Evolutionary conservation across 1,140 invertebrate species (phyloP).

Genomic region (Phthorimaea operculella): DNA sequence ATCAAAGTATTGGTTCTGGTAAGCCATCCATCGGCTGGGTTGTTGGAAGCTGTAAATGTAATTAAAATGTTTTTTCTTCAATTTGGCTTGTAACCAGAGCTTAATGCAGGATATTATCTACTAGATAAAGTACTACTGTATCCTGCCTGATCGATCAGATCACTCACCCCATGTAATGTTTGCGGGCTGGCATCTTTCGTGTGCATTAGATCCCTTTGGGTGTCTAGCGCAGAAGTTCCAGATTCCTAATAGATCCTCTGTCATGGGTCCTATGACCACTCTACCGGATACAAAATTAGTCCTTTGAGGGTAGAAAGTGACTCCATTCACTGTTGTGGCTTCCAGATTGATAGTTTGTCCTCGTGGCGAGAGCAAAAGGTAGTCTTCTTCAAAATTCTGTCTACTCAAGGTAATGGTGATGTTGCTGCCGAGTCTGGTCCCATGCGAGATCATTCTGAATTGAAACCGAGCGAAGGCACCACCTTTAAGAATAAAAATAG

Average conservation of each 20-base stretch:
- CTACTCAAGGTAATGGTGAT: constrained; percentile 17
- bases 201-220: not conserved
- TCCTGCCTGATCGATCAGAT: too few species aligned
- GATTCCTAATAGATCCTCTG: constrained; percentile 9
- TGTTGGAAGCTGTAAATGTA: too few species aligned
- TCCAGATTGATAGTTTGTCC: not conserved
- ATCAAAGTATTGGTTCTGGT: not conserved
- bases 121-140: too few species aligned
- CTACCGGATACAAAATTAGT: constrained; percentile 19
- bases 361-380: constrained; percentile 12
- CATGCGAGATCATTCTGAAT: too few species aligned
- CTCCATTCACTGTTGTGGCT: constrained; percentile 4
- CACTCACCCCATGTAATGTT: constrained; percentile 14
- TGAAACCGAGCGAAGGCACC: too few species aligned
- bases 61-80: too few species aligned
- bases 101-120: too few species aligned
- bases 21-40: constrained; percentile 1
- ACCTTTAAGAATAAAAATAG: too few species aligned
- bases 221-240: constrained; percentile 19
- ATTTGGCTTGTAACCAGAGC: too few species aligned
- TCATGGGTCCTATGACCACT: constrained; percentile 22
- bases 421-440: not conserved
- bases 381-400: constrained; percentile 12
- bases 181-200: constrained; percentile 16
- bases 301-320: constrained; percentile 3